A percentile compares a stretch with the other conserved stretches of the same genome.
phyloP scores from a whole-genome alignment of 2,113 vertebrate species.

The Dunckerocampus dactyliophorus region DNA sequence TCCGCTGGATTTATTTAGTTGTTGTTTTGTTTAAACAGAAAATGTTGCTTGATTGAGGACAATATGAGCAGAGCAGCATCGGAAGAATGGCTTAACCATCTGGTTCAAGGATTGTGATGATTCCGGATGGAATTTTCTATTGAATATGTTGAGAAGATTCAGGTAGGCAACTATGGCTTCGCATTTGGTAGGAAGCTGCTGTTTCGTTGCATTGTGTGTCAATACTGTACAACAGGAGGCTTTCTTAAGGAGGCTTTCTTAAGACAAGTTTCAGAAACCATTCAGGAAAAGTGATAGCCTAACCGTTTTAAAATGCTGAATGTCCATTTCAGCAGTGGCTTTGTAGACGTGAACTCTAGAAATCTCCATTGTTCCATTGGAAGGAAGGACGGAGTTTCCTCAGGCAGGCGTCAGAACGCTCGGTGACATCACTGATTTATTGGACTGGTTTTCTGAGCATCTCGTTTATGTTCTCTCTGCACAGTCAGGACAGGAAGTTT shows the following conservation, averaged over 20 bases:
- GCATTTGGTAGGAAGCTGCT: too few species aligned
- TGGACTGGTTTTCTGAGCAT: slow-evolving; percentile 32
- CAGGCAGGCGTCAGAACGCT: slow-evolving; percentile 29
- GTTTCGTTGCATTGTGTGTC: too few species aligned
- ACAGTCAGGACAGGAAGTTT: slow-evolving; percentile 69
- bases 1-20: slow-evolving; percentile 12
- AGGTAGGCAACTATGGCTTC: slow-evolving; percentile 30
- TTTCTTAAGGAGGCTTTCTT: slow-evolving; percentile 10
- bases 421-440: slow-evolving; percentile 59
- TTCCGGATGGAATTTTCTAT: background rate
- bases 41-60: slow-evolving; percentile 6
- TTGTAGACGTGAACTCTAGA: slow-evolving; percentile 39
- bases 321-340: too few species aligned
- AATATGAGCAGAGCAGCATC: background rate
- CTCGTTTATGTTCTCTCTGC: slow-evolving; percentile 59
- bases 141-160: background rate
- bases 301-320: too few species aligned
- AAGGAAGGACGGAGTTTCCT: slow-evolving; percentile 45
- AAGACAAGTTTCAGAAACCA: background rate
- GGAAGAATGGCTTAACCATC: background rate
- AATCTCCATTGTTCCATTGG: slow-evolving; percentile 46
- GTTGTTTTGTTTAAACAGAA: background rate
- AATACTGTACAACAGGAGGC: too few species aligned
- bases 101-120: background rate
- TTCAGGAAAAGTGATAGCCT: too few species aligned